Evolutionary conservation across 2,797 vertebrate genomes (phyloP).

Genomic region (Spizella passerina): DNA sequence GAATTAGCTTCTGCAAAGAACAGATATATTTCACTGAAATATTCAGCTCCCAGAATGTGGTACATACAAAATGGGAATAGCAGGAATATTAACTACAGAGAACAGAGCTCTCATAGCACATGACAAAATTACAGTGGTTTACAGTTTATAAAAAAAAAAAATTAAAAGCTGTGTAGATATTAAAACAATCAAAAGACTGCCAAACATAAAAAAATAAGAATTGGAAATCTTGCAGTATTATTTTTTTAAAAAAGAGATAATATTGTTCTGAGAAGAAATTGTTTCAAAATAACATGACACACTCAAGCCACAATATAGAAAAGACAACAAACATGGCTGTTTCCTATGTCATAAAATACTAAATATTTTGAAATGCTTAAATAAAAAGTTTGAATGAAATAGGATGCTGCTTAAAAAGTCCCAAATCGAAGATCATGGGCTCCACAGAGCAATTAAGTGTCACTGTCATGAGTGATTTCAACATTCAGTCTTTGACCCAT

Average conservation of each 20-base stretch:
- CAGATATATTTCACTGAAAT: not conserved
- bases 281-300: not conserved
- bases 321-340: accelerated
- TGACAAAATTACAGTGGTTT: not conserved
- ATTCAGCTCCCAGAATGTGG: not conserved
- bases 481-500: not conserved
- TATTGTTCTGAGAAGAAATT: not conserved
- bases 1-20: not conserved
- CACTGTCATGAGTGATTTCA: not conserved
- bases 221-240: not conserved
- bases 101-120: not conserved
- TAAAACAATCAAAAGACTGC: not conserved
- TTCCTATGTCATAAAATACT: not conserved
- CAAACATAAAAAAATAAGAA: not conserved
- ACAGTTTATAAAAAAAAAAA: not conserved
- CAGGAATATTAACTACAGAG: not conserved
- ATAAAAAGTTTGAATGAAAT: not conserved
- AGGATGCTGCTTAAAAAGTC: not conserved
- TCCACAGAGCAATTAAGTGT: not conserved
- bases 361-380: not conserved
- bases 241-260: not conserved
- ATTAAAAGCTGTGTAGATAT: not conserved
- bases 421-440: not conserved
- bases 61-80: not conserved
- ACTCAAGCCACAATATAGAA: not conserved